Percentiles rank a stretch among this genome's conserved stretches.
Conservation (phyloP, 2,113 vertebrate genomes). For the Micronycteris hirsuta region DNA sequence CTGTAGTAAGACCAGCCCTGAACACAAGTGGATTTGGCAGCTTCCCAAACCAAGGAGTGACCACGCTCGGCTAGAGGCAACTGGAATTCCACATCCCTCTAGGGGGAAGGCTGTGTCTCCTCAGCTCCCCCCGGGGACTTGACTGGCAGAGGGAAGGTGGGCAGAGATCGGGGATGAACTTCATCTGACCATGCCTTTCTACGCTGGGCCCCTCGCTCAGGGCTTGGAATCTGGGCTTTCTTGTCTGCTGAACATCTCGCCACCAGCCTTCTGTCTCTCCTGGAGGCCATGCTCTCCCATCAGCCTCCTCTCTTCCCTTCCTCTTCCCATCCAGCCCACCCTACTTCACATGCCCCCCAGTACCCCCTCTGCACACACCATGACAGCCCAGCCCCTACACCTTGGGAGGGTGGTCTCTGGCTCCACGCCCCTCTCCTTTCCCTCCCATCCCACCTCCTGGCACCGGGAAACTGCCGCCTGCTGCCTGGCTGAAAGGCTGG, state of each 20-base stretch:
- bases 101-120: not conserved
- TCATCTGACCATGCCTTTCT: not conserved
- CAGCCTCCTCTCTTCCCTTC: not conserved
- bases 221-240: not conserved
- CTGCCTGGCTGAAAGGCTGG: constrained; percentile 63
- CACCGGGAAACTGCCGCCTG: not conserved
- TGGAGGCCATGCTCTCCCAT: not conserved
- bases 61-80: not conserved
- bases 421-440: not conserved
- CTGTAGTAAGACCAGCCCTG: not conserved
- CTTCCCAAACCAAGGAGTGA: constrained; percentile 3
- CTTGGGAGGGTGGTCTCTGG: not conserved
- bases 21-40: not conserved
- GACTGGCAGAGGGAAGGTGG: not conserved
- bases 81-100: not conserved
- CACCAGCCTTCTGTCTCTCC: not conserved
- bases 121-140: not conserved
- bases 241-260: not conserved
- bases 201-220: not conserved
- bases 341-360: not conserved
- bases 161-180: not conserved
- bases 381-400: not conserved
- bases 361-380: not conserved
- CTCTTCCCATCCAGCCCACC: not conserved
- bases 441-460: not conserved